These are phyloP conservation scores for Benitochromis conjunctus DNA, from an alignment of 2,113 vertebrate species.

Conservation along the genomic window DNA sequence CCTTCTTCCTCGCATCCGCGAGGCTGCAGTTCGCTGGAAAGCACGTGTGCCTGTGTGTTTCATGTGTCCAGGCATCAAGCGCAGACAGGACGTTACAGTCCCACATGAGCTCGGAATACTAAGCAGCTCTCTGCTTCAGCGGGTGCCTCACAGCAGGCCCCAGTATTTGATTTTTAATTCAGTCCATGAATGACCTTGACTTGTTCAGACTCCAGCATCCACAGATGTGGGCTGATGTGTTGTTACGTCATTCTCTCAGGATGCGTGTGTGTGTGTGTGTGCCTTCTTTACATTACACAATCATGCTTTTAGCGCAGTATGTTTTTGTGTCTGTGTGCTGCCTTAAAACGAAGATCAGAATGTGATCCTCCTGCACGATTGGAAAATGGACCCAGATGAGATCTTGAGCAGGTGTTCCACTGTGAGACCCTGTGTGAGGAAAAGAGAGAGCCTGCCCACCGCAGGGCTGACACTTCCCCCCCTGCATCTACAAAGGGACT, in stretches of 20 bases:
- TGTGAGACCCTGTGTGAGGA: neutral
- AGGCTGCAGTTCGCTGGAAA: neutral
- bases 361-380: constrained; percentile 1
- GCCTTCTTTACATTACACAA: neutral
- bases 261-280: neutral
- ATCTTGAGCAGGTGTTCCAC: neutral
- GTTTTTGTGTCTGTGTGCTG: neutral
- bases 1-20: neutral
- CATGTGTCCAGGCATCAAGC: neutral
- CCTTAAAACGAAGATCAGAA: constrained; percentile 7
- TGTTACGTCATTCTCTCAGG: constrained; percentile 44
- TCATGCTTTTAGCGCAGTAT: neutral
- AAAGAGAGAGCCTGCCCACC: neutral
- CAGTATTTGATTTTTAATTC: neutral
- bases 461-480: neutral
- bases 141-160: neutral
- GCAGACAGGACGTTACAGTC: neutral
- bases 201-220: constrained; percentile 13
- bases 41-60: constrained; percentile 36
- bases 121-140: neutral
- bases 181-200: constrained; percentile 72
- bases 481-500: neutral
- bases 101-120: neutral
- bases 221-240: constrained; percentile 53
- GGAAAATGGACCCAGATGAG: neutral